phyloP scores from a whole-genome alignment of 2,113 vertebrate genomes.

The Pantherophis guttatus region DNA sequence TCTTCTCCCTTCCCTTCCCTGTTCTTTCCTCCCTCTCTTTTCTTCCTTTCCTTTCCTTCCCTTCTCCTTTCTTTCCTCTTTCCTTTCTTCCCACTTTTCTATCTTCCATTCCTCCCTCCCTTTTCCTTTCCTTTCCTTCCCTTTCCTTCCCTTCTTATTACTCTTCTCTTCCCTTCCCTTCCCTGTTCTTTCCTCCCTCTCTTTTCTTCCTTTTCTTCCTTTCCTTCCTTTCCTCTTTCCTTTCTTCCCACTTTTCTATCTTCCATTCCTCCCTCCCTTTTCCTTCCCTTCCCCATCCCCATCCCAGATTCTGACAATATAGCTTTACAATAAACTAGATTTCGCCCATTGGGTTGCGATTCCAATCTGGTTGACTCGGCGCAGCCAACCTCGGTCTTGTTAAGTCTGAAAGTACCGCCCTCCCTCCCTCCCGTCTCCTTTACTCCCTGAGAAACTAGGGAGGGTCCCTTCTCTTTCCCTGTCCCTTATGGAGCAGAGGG shows the following conservation, averaged over 20 bases:
- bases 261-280: too few species aligned
- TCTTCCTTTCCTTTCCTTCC: too few species aligned
- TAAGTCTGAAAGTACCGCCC: not conserved
- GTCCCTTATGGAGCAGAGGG: not conserved
- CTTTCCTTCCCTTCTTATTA: too few species aligned
- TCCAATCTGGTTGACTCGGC: not conserved
- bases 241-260: too few species aligned
- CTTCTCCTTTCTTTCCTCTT: too few species aligned
- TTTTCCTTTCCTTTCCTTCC: too few species aligned
- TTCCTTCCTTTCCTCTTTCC: rapidly evolving
- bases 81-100: too few species aligned
- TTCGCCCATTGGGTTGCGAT: not conserved
- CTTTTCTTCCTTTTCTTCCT: rapidly evolving
- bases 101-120: too few species aligned
- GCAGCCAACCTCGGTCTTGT: too few species aligned
- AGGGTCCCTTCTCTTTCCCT: not conserved
- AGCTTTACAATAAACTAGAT: not conserved
- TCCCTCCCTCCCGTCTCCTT: not conserved
- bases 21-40: rapidly evolving
- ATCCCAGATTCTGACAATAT: not conserved
- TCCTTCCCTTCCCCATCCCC: too few species aligned
- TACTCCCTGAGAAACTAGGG: not conserved
- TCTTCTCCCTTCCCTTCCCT: too few species aligned
- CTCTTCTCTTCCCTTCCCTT: too few species aligned
- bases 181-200: rapidly evolving